Evolutionary conservation across 2,113 vertebrate genomes (phyloP).

Genomic region (Pseudonaja textilis): DNA sequence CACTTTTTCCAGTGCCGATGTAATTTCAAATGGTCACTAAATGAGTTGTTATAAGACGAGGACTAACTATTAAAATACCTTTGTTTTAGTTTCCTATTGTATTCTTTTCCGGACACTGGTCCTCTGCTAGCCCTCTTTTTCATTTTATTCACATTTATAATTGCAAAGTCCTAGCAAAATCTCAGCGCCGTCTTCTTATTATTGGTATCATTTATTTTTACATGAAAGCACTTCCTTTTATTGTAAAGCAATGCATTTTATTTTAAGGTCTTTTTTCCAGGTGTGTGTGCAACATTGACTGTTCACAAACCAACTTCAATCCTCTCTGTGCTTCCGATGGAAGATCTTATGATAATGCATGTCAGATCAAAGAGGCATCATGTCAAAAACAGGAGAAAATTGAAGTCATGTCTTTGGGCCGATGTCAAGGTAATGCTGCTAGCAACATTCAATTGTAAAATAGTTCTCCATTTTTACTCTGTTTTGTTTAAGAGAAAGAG

Average conservation of each 20-base stretch:
- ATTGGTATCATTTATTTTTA: constrained; percentile 45
- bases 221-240: not conserved
- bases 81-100: constrained; percentile 19
- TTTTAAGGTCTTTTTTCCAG: constrained; percentile 65
- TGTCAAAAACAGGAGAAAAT: constrained; percentile 99
- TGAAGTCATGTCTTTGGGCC: constrained; percentile 97
- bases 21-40: not conserved
- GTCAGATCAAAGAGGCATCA: constrained; percentile 98
- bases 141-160: constrained; percentile 40
- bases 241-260: not conserved
- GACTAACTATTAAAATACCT: not conserved
- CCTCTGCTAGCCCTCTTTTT: constrained; percentile 28
- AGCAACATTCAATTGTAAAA: constrained; percentile 71
- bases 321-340: constrained; percentile 98
- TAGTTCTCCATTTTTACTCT: constrained; percentile 61
- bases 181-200: not conserved
- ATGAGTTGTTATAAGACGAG: not conserved
- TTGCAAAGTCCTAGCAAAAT: constrained; percentile 36
- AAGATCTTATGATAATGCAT: constrained; percentile 98
- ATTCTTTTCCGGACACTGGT: constrained; percentile 31
- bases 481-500: not conserved
- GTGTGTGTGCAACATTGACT: constrained; percentile 99
- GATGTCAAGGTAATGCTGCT: constrained; percentile 91
- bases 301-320: constrained; percentile 98
- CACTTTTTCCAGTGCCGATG: too few relatives aligned